Conservation (phyloP, 2,888 invertebrate genomes). For the Macrosoma leucophasiata region DNA sequence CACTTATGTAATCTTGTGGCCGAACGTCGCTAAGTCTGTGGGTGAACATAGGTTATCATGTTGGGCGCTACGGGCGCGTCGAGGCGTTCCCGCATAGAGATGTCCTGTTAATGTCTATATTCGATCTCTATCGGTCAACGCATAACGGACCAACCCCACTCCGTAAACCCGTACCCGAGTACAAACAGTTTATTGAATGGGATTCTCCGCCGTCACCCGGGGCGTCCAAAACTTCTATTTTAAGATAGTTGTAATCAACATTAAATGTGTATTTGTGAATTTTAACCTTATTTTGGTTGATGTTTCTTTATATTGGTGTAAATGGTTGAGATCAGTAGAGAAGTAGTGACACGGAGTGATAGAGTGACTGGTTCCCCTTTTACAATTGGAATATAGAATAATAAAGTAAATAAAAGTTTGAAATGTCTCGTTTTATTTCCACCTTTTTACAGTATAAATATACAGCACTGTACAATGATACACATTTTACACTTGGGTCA, state of each 20-base stretch:
- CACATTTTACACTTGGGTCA: slow-evolving; percentile 28
- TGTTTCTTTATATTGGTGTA: slow-evolving; percentile 71
- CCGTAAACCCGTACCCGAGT: too few species aligned
- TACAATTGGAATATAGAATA: slow-evolving; percentile 74
- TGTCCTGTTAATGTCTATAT: slow-evolving; percentile 36
- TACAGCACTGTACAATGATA: slow-evolving; percentile 55
- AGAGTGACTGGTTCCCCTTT: slow-evolving; percentile 72
- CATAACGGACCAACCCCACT: slow-evolving; percentile 20
- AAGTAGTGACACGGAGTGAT: slow-evolving; percentile 68
- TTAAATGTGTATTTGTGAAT: slow-evolving; percentile 76
- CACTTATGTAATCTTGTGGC: slow-evolving; percentile 49
- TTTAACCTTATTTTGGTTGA: slow-evolving; percentile 69
- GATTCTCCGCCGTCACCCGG: slow-evolving; percentile 34
- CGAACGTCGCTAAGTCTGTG: slow-evolving; percentile 60
- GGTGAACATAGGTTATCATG: slow-evolving; percentile 45
- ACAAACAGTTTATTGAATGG: slow-evolving; percentile 26
- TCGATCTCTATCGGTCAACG: slow-evolving; percentile 30
- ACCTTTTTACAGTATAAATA: slow-evolving; percentile 34
- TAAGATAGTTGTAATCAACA: slow-evolving; percentile 69
- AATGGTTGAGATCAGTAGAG: slow-evolving; percentile 69
- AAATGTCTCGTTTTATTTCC: slow-evolving; percentile 51
- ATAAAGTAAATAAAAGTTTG: slow-evolving; percentile 70
- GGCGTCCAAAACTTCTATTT: slow-evolving; percentile 42
- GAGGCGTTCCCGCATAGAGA: slow-evolving; percentile 38
- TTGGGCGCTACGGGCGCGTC: slow-evolving; percentile 38